phyloP scores from a whole-genome alignment of 2,797 vertebrate species.

The Coregonus ussuriensis region DNA sequence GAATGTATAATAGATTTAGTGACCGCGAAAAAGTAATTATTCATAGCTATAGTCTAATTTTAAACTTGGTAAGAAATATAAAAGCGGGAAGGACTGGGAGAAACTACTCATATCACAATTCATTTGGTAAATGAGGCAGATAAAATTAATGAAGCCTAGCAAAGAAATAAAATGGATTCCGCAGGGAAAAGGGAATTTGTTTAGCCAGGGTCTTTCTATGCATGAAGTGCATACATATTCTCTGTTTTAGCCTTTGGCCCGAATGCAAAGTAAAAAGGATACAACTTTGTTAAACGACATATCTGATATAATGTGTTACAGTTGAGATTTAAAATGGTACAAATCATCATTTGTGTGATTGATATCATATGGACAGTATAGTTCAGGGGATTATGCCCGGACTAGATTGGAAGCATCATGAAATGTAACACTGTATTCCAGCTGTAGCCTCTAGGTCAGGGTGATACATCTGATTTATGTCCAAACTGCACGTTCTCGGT shows the following conservation, averaged over 20 bases:
- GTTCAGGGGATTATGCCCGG: not conserved
- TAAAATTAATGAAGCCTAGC: constrained; percentile 75
- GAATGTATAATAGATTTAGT: constrained; percentile 70
- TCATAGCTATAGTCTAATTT: constrained; percentile 59
- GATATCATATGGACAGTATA: not conserved
- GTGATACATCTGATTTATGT: constrained; percentile 51
- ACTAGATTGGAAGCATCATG: constrained; percentile 7
- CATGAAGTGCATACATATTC: constrained; percentile 7
- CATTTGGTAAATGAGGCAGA: constrained; percentile 83
- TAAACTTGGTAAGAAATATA: constrained; percentile 60
- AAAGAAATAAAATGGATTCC: constrained; percentile 19
- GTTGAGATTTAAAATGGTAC: constrained; percentile 24
- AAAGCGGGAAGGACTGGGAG: constrained; percentile 50
- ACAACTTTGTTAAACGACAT: constrained; percentile 10
- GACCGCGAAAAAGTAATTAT: constrained; percentile 65
- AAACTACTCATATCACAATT: constrained; percentile 76
- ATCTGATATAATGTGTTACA: not conserved
- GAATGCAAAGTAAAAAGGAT: not conserved
- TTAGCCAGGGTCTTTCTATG: constrained; percentile 17
- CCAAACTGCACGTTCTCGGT: constrained; percentile 36
- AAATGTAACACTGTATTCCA: not conserved
- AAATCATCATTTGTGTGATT: not conserved
- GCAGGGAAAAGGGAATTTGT: constrained; percentile 30
- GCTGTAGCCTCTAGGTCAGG: constrained; percentile 32
- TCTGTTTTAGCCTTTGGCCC: constrained; percentile 2